A percentile compares a stretch with the other conserved stretches of the same genome.
These are phyloP conservation scores for Burhinus bistriatus DNA, from an alignment of 2,113 vertebrate species.

Conservation along the genomic window DNA sequence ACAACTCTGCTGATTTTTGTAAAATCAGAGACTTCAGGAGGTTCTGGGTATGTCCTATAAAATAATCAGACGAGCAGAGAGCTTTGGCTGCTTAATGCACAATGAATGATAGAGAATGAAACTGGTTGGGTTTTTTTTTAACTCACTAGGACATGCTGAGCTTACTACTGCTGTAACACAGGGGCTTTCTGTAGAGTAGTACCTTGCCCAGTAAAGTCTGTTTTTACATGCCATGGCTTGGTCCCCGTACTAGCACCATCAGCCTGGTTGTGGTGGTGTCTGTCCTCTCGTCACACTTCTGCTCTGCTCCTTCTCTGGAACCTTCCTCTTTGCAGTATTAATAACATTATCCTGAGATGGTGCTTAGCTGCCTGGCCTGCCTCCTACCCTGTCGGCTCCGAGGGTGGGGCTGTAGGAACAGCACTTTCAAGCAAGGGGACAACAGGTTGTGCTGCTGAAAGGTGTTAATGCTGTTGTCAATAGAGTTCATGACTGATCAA, in stretches of 20 bases:
- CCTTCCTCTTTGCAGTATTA: background rate
- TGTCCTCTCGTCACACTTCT: background rate
- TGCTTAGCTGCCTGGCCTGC: background rate
- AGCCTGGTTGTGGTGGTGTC: background rate
- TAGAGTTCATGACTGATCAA: slow-evolving; percentile 4
- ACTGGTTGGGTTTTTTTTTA: background rate
- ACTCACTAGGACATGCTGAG: background rate
- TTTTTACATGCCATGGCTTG: background rate
- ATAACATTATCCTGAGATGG: background rate
- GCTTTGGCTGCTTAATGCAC: background rate
- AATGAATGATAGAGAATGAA: background rate
- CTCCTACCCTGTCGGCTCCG: background rate
- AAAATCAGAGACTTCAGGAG: background rate
- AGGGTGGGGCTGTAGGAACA: background rate
- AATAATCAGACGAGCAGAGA: background rate
- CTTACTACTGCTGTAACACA: background rate
- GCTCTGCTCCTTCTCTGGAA: background rate
- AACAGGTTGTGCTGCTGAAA: background rate
- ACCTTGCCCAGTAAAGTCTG: background rate
- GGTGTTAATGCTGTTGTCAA: background rate
- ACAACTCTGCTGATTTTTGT: background rate
- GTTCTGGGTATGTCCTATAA: background rate
- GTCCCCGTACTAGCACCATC: background rate
- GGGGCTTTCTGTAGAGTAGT: background rate
- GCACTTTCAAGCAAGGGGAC: background rate